Conservation (phyloP, 2,113 vertebrate species). For the Peromyscus californicus region DNA sequence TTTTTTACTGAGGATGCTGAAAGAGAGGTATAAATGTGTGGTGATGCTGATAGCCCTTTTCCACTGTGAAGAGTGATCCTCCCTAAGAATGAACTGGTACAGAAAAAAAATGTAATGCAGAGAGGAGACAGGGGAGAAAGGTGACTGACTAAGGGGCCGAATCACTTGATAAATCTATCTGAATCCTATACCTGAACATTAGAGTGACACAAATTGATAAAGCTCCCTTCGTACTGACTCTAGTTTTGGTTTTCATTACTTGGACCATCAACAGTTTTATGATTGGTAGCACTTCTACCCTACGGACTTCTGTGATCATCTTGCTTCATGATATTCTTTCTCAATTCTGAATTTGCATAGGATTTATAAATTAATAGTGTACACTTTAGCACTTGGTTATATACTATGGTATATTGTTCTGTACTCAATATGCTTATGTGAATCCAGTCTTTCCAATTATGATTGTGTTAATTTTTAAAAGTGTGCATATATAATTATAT, state of each 20-base stretch:
- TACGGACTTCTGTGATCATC: not conserved
- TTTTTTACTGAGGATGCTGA: not conserved
- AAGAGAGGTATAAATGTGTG: not conserved
- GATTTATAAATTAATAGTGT: conserved; percentile 42
- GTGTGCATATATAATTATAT: not conserved
- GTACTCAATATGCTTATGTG: conserved; percentile 41
- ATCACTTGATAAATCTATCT: not conserved
- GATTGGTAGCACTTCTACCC: conserved; percentile 5
- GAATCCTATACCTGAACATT: not conserved
- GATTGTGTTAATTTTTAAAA: conserved; percentile 29
- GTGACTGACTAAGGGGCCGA: not conserved
- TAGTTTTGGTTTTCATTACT: not conserved
- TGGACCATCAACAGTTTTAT: not conserved
- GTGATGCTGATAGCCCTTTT: not conserved
- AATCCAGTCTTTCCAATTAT: conserved; percentile 32
- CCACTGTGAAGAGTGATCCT: not conserved
- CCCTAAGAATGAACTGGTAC: not conserved
- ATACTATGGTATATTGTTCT: conserved; percentile 21
- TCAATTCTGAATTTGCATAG: conserved; percentile 20
- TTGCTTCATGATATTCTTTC: not conserved
- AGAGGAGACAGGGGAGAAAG: not conserved
- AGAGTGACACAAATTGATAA: not conserved
- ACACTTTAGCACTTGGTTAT: conserved; percentile 31
- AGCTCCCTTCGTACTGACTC: not conserved
- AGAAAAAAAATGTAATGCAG: not conserved